Conservation (phyloP, 64 coral and sea anemone species). For the Cladopsammia gracilis region DNA sequence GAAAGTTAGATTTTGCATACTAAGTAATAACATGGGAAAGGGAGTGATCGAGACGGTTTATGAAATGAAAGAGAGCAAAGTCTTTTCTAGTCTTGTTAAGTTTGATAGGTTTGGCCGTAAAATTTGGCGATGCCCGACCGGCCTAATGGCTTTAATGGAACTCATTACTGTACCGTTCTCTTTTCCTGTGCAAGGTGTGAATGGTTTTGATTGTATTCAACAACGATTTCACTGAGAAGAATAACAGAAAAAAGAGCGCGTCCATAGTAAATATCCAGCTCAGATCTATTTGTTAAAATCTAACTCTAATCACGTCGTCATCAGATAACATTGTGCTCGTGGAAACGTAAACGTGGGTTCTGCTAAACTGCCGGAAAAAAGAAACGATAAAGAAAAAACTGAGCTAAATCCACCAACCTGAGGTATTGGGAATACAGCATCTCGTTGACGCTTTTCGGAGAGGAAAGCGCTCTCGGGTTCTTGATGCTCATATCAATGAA, state of each 20-base stretch:
- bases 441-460: neutral
- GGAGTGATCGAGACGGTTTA: neutral
- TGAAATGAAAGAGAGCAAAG: neutral
- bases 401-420: neutral
- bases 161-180: slow-evolving; percentile 1
- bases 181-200: slow-evolving; percentile 18
- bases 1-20: neutral
- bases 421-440: neutral
- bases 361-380: neutral
- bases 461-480: neutral
- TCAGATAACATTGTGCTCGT: slow-evolving; percentile 11
- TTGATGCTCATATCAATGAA: slow-evolving; percentile 21
- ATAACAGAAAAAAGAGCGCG: neutral
- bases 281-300: slow-evolving; percentile 40
- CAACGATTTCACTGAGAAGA: neutral
- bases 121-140: neutral
- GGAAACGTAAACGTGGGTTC: neutral
- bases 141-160: slow-evolving; percentile 25
- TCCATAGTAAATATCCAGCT: slow-evolving; percentile 1
- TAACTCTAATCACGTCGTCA: neutral
- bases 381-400: neutral
- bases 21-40: neutral
- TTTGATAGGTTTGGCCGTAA: neutral
- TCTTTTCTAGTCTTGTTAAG: neutral
- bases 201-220: slow-evolving; percentile 9